A percentile compares a stretch with the other conserved stretches of the same genome.
Conservation (phyloP, 2,113 vertebrate species). For the Oceanodroma tethys region DNA sequence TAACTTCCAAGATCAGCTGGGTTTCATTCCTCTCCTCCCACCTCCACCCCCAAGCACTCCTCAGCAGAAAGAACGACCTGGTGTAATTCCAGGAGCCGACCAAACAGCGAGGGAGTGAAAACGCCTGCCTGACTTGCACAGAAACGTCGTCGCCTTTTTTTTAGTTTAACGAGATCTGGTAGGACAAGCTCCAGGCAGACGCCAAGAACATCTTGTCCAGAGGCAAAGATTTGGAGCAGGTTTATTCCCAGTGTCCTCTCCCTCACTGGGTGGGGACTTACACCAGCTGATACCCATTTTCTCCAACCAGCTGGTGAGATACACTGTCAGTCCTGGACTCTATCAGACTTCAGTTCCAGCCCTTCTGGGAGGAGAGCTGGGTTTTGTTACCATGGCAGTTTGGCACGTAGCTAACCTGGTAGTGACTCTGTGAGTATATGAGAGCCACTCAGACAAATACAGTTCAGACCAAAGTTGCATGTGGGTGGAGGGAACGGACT, state of each 20-base stretch:
- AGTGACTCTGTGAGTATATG: neutral
- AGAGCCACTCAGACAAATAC: neutral
- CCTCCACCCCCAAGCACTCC: neutral
- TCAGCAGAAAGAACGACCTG: neutral
- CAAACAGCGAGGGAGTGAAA: neutral
- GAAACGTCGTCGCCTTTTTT: neutral
- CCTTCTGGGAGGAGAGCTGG: neutral
- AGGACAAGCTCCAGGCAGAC: neutral
- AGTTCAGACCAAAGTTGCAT: neutral
- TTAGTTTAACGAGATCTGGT: neutral
- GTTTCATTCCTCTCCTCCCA: neutral
- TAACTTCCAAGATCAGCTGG: neutral
- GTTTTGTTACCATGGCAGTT: neutral
- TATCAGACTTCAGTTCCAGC: neutral
- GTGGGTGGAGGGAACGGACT: neutral
- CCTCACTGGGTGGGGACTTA: neutral
- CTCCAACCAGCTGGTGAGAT: neutral
- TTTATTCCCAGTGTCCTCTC: neutral
- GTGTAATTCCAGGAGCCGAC: neutral
- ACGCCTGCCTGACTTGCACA: neutral
- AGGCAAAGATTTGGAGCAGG: neutral
- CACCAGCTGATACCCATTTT: neutral
- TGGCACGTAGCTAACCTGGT: neutral
- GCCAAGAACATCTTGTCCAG: conserved; percentile 27
- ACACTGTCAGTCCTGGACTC: neutral